Base-by-base conservation (phyloP, 2,797 vertebrate species). In the Leucoraja ocellata region DNA sequence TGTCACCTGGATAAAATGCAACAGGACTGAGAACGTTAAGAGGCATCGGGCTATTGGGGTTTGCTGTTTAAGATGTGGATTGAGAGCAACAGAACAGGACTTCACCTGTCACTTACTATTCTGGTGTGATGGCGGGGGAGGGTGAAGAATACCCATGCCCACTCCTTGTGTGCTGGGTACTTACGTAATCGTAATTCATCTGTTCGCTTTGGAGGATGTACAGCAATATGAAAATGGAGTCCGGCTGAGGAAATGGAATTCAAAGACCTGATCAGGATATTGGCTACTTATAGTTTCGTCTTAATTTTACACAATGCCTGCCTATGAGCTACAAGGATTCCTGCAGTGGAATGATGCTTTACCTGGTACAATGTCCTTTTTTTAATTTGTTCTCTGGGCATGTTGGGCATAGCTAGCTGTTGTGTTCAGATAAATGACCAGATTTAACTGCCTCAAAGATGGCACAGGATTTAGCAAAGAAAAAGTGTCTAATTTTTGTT, bases 81-180 rank as follows among this genome's bases (percentile, higher is more conserved):
- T 95, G 95, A 97, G 96, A 97, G 96, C 28, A 95, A 97, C 97
- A 97, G 97, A 96, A 97, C 96, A 95, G 96, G 95, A 97, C 96
- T 96, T 96, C 95, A 95, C 96, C 65, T 96, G 95, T 97, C 96
- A 96, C 97, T 97, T 96, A 96, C 96, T 97, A 96, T 95, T 94
- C 95, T 95, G 94, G 94, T 96, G 94, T 94, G 94, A 97, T 96
- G 94, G 94, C 95, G 94, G 96, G 95, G 95, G 94, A 0, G 80
- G 93, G 94, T 13, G 71, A 74, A 92, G 90, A 76, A 23, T 76
- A 25, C 23, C 10, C 2, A 4, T 74, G 23, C 90, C 84, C 61
- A 36, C 63, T 32, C 61, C 71, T 76, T 76, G 39, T 54, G 39
- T 8, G 39, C 11, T 92, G 90, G 68, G 71, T 76, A 14, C 36